Evolutionary conservation across 1,140 invertebrate genomes (phyloP), one percentile per base, ranked within the genome.

Genomic region (Euglossa dilemma): DNA sequence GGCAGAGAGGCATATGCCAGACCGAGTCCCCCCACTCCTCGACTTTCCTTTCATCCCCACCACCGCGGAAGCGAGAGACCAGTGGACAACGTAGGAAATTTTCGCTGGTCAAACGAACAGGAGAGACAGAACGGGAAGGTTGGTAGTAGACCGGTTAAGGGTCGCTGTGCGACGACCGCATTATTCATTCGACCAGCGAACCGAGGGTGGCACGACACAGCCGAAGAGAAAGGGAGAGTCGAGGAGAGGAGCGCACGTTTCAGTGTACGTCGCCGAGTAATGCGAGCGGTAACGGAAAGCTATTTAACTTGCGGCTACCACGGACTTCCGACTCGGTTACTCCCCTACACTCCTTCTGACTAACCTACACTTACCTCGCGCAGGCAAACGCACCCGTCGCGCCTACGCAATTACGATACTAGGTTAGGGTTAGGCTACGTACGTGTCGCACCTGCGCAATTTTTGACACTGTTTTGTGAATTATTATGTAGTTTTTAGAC

Each of bases 121-220:
- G 59, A 43, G 73, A 72, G 8, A 5, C 2, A 66, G 18, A 23
- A 5, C 11, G 14, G 28, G 61, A 66, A 72, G 25, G 57, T 70
- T 61, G 20, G 47, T 52, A 25, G 47, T 28, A 56, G 66, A 71
- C 54, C 63, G 71, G 84, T 77, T 69, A 82, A 82, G 85, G 67
- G 80, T 83, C 70, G 64, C 18, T 61, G 85, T 59, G 77, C 63
- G 61, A 57, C 73, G 72, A 77, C 73, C 86, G 85, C 82, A 78
- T 88, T 87, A 88, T 81, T 88, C 86, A 80, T 87, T 88, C 86
- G 76, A 84, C 77, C 86, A 77, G 73, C 52, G 82, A 81, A 79
- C 78, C 59, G 20, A 59, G 74, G 56, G 69, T 67, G 70, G 67
- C 70, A 63, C 69, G 66, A 74, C 75, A 75, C 36, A 66, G 80